These are phyloP conservation scores for Pungitius pungitius DNA, from an alignment of 2,113 vertebrate genomes.

Conservation along the genomic window DNA sequence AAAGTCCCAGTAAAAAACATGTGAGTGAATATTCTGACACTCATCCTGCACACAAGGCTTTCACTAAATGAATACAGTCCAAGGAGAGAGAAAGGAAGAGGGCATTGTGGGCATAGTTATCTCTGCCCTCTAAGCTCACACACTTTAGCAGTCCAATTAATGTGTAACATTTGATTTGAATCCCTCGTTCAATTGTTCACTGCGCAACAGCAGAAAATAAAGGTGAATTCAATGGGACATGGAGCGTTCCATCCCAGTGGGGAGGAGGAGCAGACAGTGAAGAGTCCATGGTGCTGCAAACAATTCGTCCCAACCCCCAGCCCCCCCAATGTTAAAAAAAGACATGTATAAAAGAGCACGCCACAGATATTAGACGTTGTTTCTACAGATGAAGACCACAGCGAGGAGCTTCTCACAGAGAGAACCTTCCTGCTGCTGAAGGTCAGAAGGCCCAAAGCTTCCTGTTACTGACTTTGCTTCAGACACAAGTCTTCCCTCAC, in stretches of 20 bases:
- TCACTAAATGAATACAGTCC: background rate
- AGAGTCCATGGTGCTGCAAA: conserved; percentile 17
- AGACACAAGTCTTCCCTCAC: background rate
- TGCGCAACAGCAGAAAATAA: too few species aligned
- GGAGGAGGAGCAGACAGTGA: background rate
- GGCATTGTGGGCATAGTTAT: too few species aligned
- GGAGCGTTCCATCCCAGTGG: too few species aligned
- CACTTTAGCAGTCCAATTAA: too few species aligned
- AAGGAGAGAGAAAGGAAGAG: too few species aligned
- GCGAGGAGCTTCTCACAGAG: background rate
- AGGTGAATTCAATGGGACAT: too few species aligned
- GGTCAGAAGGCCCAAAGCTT: too few species aligned
- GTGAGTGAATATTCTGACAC: background rate
- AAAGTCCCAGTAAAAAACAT: background rate
- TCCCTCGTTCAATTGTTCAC: too few species aligned
- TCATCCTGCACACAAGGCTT: background rate
- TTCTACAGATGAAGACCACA: conserved; percentile 64
- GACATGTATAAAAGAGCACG: conserved; percentile 69
- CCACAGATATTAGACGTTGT: conserved; percentile 41
- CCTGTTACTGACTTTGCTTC: too few species aligned
- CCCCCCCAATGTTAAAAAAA: conserved; percentile 57
- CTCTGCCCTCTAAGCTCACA: too few species aligned
- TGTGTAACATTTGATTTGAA: too few species aligned
- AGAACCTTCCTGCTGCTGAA: too few species aligned
- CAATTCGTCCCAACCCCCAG: conserved; percentile 7